Evolutionary conservation across 2,888 invertebrate genomes (phyloP).

Genomic region (Gymnocheta viridis): DNA sequence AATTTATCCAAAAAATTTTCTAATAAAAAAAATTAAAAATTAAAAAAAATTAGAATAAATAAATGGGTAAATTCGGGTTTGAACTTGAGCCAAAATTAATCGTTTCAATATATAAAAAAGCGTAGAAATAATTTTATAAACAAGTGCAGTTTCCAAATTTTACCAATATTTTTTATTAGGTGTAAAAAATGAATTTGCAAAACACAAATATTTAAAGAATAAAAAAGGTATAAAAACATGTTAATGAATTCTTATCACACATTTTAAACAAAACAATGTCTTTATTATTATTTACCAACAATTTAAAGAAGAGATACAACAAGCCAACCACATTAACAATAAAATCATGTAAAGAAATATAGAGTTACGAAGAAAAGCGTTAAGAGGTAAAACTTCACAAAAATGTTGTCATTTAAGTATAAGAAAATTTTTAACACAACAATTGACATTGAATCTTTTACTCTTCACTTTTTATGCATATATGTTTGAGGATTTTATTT

Average conservation of each 20-base stretch:
- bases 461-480: slow-evolving; percentile 18
- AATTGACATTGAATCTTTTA: slow-evolving; percentile 72
- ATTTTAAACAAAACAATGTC: slow-evolving; percentile 69
- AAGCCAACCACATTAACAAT: slow-evolving; percentile 25
- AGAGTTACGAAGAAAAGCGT: slow-evolving; percentile 38
- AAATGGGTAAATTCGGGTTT: no score
- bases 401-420: slow-evolving; percentile 12
- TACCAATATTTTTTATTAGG: slow-evolving; percentile 13
- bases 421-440: slow-evolving; percentile 62
- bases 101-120: no score
- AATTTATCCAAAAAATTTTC: no score
- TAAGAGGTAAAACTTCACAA: slow-evolving; percentile 15
- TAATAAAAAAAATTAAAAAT: no score
- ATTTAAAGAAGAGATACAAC: slow-evolving; percentile 69
- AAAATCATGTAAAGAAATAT: slow-evolving; percentile 23
- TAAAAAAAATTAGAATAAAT: no score
- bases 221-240: slow-evolving; percentile 23
- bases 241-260: slow-evolving; percentile 68
- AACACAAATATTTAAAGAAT: not conserved
- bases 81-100: no score
- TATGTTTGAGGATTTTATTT: slow-evolving; percentile 41
- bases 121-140: no score
- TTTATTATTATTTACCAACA: slow-evolving; percentile 73
- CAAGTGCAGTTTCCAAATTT: not conserved
- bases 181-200: slow-evolving; percentile 17